These are phyloP conservation scores for Drosophila grimshawi DNA, from an alignment of 1,140 invertebrate species.

Conservation along the genomic window DNA sequence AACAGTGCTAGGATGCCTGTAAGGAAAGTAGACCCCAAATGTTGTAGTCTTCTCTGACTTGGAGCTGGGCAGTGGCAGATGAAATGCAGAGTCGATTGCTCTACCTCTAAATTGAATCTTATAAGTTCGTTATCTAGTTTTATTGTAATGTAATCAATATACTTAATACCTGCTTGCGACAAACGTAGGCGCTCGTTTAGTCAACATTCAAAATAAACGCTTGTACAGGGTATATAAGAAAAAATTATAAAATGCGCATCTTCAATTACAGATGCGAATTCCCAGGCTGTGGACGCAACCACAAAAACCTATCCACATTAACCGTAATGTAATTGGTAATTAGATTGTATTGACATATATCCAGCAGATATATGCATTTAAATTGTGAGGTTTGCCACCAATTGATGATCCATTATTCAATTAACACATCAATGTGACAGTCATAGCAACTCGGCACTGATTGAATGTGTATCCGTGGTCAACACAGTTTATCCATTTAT, in stretches of 20 bases:
- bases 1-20: too few relatives aligned
- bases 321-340: conserved; percentile 46
- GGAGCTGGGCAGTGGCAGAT: too few relatives aligned
- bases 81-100: too few relatives aligned
- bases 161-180: too few relatives aligned
- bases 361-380: conserved; percentile 1
- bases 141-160: too few relatives aligned
- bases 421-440: conserved; percentile 32
- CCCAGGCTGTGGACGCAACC: conserved; percentile 39
- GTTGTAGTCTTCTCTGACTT: too few relatives aligned
- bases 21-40: conserved; percentile 23
- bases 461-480: conserved; percentile 8
- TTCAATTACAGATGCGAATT: conserved; percentile 71
- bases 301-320: conserved; percentile 48
- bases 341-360: not conserved
- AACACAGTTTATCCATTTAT: conserved; percentile 50
- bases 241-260: conserved; percentile 54
- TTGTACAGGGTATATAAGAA: conserved; percentile 3
- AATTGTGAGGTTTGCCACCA: conserved; percentile 21
- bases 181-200: too few relatives aligned
- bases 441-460: conserved; percentile 5
- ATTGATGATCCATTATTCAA: conserved; percentile 51
- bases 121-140: too few relatives aligned
- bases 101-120: too few relatives aligned
- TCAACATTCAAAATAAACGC: not conserved